A percentile compares a stretch with the other conserved stretches of the same genome.
Evolutionary conservation across 2,888 invertebrate species (phyloP).

Genomic region (Kryphioiulus occultus): DNA sequence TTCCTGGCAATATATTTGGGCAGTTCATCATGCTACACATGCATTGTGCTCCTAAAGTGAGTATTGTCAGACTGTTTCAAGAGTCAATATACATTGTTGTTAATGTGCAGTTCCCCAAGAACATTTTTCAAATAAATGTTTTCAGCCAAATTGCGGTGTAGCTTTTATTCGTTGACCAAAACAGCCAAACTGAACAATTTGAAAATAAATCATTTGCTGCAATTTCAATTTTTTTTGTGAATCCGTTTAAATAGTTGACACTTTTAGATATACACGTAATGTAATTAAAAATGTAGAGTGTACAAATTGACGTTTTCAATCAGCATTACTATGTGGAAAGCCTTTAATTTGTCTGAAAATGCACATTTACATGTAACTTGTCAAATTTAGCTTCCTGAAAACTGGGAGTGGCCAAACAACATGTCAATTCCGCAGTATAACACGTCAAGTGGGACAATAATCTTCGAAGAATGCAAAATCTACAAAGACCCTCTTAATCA

Average conservation of each 20-base stretch:
- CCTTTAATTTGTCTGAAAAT: too few species aligned
- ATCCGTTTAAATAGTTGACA: too few species aligned
- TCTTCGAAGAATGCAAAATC: conserved; percentile 41
- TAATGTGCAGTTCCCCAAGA: background rate
- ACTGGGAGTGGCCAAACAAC: conserved; percentile 40
- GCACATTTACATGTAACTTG: background rate
- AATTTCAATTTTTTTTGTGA: too few species aligned
- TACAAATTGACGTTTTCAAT: too few species aligned
- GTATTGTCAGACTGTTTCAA: background rate
- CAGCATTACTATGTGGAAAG: too few species aligned
- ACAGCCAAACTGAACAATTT: too few species aligned
- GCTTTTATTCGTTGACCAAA: background rate
- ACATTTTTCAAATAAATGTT: background rate
- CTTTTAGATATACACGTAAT: too few species aligned
- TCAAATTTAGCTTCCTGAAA: background rate
- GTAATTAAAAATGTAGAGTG: too few species aligned
- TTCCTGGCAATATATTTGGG: background rate
- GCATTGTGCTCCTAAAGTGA: background rate
- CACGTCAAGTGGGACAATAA: background rate
- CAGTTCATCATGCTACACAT: background rate
- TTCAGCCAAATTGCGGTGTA: background rate
- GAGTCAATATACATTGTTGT: background rate
- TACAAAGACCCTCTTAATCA: conserved; percentile 47
- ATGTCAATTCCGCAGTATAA: conserved; percentile 44
- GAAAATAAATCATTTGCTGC: too few species aligned